Evolutionary conservation across 1,140 invertebrate species (phyloP).

Genomic region (Drosophila subpulchrella): DNA sequence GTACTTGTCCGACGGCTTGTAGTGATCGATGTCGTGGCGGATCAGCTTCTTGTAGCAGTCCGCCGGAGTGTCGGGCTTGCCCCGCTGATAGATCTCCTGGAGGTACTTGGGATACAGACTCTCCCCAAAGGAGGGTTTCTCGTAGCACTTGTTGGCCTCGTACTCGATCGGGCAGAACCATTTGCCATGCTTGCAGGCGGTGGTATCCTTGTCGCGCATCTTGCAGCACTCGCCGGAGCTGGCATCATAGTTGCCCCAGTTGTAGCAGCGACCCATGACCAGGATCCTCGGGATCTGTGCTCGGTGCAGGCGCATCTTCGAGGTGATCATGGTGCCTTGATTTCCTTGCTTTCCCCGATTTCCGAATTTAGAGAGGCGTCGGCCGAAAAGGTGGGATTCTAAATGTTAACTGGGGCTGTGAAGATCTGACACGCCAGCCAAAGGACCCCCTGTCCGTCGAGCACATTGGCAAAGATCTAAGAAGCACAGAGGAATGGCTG

Average conservation of each 20-base stretch:
- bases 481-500: no score
- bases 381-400: neutral
- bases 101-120: slow-evolving; percentile 28
- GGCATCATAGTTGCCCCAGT: slow-evolving; percentile 52
- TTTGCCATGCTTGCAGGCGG: neutral
- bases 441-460: neutral
- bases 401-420: neutral
- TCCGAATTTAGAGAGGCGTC: slow-evolving; percentile 5
- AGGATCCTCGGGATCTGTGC: neutral
- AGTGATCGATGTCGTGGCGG: slow-evolving; percentile 21
- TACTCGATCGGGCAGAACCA: neutral
- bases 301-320: neutral
- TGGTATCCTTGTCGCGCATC: slow-evolving; percentile 7
- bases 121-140: fast-evolving
- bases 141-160: neutral
- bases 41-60: slow-evolving; percentile 25
- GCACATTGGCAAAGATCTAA: neutral
- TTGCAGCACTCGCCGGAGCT: slow-evolving; percentile 12
- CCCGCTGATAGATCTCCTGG: slow-evolving; percentile 26
- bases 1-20: slow-evolving; percentile 53
- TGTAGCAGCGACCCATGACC: neutral
- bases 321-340: slow-evolving; percentile 8
- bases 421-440: neutral
- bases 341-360: neutral
- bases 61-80: neutral